Evolutionary conservation across 2,113 vertebrate species (phyloP), one percentile per base, ranked within the genome.

Genomic region (Oostethus manadensis): DNA sequence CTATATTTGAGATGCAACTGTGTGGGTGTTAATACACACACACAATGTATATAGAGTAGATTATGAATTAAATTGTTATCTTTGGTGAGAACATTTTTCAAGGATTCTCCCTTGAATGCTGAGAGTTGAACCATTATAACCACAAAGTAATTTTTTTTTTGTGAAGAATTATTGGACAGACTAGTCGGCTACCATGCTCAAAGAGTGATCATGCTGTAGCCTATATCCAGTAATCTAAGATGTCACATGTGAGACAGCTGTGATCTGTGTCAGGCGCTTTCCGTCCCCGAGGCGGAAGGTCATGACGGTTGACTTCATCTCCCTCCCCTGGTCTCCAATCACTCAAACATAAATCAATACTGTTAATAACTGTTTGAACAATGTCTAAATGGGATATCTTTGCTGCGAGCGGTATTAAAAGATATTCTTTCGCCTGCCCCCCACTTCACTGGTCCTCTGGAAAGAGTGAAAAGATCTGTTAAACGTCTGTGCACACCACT

Each of bases 291-390:
- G 89, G 89, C 84, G 61, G 87, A 74, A 70, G 78, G 78, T 84
- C 85, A 86, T 81, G 81, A 89, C 72, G 83, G 79, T 82, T 86
- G 82, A 88, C 82, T 87, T 87, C 77, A 88, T 87, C 83, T 84
- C 63, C 83, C 75, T 87, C 85, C 83, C 76, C 81, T 76, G 77
- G 81, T 80, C 73, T 79, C 84, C 87, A 84, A 91, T 91, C 82
- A 88, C 83, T 91, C 89, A 90, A 84, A 88, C 86, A 88, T 87
- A 86, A 90, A 91, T 91, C 88, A 91, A 91, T 91, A 89, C 84
- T 78, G 85, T 87, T 88, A 91, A 89, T 90, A 89, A 89, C 86
- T 84, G 86, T 83, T 84, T 86, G 87, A 82, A 86, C 83, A 70
- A 88, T 87, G 88, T 91, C 87, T 89, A 89, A 89, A 91, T 88